A percentile compares a stretch with the other conserved stretches of the same genome.
Evolutionary conservation across 2,888 invertebrate genomes (phyloP).

Genomic region (Spodoptera picta): DNA sequence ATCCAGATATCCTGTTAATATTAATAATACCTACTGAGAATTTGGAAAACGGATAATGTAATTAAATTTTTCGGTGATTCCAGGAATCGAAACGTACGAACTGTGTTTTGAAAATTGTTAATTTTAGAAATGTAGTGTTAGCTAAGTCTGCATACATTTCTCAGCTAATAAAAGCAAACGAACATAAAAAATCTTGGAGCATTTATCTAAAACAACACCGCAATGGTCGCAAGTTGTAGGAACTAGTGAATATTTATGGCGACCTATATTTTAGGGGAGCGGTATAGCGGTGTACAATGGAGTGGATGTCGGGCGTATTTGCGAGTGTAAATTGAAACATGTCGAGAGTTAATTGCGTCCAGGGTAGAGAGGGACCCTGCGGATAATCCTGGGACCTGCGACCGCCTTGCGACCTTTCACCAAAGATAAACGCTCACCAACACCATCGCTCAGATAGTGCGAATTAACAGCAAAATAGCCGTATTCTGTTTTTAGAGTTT

Average conservation of each 20-base stretch:
- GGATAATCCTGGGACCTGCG: conserved; percentile 72
- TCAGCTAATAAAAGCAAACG: conserved; percentile 8
- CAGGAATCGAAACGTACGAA: no score
- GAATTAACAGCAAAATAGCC: conserved; percentile 35
- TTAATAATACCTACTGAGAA: no score
- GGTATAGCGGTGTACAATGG: conserved; percentile 63
- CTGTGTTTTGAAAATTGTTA: no score
- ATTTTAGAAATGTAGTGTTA: no score
- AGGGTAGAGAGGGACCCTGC: conserved; percentile 62
- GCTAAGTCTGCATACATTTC: neutral
- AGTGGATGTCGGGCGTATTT: conserved; percentile 75
- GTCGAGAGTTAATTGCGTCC: conserved; percentile 85
- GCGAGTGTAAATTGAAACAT: conserved; percentile 87
- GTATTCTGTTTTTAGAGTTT: conserved; percentile 25
- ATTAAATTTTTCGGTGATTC: no score
- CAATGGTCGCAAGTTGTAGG: conserved; percentile 32
- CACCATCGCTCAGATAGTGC: conserved; percentile 43
- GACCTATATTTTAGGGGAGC: conserved; percentile 57
- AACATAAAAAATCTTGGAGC: neutral
- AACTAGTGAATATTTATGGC: conserved; percentile 59
- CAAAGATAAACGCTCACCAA: conserved; percentile 50
- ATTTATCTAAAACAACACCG: conserved; percentile 33
- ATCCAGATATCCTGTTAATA: no score
- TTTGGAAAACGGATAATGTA: no score
- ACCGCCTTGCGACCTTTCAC: conserved; percentile 61